phyloP scores from a whole-genome alignment of 2,113 vertebrate genomes.

The Limnothrissa miodon region DNA sequence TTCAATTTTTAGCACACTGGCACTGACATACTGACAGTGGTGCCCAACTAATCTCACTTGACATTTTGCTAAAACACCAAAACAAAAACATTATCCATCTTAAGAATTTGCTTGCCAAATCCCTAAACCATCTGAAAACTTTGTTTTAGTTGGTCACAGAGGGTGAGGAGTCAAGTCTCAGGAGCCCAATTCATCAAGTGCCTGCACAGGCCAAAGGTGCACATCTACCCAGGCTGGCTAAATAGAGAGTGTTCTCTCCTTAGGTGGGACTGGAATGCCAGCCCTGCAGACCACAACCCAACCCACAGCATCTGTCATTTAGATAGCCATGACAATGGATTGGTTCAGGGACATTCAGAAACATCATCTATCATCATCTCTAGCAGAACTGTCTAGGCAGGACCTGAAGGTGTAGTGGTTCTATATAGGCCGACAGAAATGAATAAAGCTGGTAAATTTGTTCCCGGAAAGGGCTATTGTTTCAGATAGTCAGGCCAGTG shows the following conservation, averaged over 20 bases:
- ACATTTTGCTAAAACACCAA: not conserved
- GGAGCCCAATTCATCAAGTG: not conserved
- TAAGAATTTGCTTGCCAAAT: not conserved
- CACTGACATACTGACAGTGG: not conserved
- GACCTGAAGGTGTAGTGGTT: not conserved
- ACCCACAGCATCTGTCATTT: not conserved
- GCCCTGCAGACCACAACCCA: not conserved
- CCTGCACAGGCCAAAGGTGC: not conserved
- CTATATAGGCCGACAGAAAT: not conserved
- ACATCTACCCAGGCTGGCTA: not conserved
- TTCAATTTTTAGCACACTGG: too few relatives aligned
- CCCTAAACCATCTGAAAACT: not conserved
- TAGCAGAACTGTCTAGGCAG: too few relatives aligned
- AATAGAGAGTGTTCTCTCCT: not conserved
- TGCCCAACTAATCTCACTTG: not conserved
- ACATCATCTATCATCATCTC: not conserved
- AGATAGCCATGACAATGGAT: not conserved
- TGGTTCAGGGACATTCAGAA: not conserved
- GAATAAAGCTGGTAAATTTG: conserved; percentile 37
- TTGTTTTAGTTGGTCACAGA: not conserved
- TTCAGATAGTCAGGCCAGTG: conserved; percentile 38
- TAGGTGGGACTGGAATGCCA: not conserved
- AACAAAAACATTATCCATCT: not conserved
- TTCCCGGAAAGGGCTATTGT: conserved; percentile 43
- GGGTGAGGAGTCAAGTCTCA: not conserved